phyloP scores from a whole-genome alignment of 2,797 vertebrate genomes.

The Hypotaenidia philippensis region DNA sequence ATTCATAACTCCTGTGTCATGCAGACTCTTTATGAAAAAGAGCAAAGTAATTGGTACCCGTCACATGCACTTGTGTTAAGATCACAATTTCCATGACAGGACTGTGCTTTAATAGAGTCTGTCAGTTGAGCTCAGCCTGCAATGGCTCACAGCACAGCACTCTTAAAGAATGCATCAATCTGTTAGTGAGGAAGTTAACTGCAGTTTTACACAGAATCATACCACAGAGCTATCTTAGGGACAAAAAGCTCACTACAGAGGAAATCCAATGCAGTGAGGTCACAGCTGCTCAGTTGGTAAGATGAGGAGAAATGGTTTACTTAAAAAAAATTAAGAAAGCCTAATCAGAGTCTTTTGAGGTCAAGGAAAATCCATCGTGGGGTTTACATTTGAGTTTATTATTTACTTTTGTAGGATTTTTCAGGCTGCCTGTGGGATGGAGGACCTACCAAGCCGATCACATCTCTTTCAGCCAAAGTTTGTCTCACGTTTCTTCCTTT shows the following conservation, averaged over 20 bases:
- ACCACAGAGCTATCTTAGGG: background rate
- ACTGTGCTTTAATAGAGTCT: slow-evolving; percentile 28
- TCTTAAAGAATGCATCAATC: background rate
- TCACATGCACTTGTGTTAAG: slow-evolving; percentile 28
- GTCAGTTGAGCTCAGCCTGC: slow-evolving; percentile 28
- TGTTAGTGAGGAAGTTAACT: background rate
- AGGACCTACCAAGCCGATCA: background rate
- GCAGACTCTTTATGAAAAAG: background rate
- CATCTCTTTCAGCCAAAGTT: background rate
- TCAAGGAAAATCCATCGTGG: background rate
- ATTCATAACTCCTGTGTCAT: background rate
- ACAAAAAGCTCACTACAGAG: background rate
- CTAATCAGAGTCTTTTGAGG: background rate
- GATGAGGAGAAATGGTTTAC: background rate
- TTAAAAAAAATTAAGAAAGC: background rate
- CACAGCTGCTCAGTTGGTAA: background rate
- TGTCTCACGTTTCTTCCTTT: background rate
- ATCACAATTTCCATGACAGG: slow-evolving; percentile 48
- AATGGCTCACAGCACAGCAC: slow-evolving; percentile 4
- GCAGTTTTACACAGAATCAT: background rate
- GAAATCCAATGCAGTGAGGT: background rate
- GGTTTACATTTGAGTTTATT: background rate
- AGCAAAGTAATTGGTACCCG: slow-evolving; percentile 41
- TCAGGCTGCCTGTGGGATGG: background rate
- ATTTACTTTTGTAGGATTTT: background rate